phyloP scores from a whole-genome alignment of 2,888 invertebrate genomes.

The Diarsia dahlii region DNA sequence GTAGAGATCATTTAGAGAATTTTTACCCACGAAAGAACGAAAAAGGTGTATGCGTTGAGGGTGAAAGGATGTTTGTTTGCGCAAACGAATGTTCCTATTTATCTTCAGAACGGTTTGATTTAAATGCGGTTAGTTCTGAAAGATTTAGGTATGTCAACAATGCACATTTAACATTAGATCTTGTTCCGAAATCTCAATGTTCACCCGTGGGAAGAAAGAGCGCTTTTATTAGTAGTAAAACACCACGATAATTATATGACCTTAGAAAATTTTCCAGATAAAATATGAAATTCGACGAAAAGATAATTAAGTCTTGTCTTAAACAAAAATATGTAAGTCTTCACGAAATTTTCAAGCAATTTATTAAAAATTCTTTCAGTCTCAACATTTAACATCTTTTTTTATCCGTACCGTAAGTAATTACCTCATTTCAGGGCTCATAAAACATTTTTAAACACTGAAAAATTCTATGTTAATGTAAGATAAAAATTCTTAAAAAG shows the following conservation, averaged over 20 bases:
- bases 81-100: too few relatives aligned
- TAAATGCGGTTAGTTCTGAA: too few relatives aligned
- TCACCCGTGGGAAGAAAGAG: background rate
- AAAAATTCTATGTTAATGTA: slow-evolving; percentile 39
- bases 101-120: too few relatives aligned
- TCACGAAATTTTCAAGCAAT: slow-evolving; percentile 31
- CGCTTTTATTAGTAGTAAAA: background rate
- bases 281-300: background rate
- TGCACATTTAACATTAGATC: too few relatives aligned
- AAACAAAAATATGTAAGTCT: slow-evolving; percentile 8
- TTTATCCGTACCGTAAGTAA: slow-evolving; percentile 36
- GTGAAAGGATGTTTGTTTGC: too few relatives aligned
- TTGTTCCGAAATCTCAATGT: background rate
- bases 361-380: slow-evolving; percentile 33
- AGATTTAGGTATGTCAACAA: too few relatives aligned
- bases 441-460: slow-evolving; percentile 55
- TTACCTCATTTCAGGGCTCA: slow-evolving; percentile 44
- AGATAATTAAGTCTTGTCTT: slow-evolving; percentile 3
- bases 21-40: too few relatives aligned
- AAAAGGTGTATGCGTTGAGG: too few relatives aligned
- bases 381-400: slow-evolving; percentile 35
- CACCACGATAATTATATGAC: background rate
- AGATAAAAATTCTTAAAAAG: slow-evolving; percentile 28
- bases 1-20: too few relatives aligned
- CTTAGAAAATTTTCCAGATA: background rate